phyloP scores from a whole-genome alignment of 2,888 invertebrate species.

The Temnothorax rugatulus region DNA sequence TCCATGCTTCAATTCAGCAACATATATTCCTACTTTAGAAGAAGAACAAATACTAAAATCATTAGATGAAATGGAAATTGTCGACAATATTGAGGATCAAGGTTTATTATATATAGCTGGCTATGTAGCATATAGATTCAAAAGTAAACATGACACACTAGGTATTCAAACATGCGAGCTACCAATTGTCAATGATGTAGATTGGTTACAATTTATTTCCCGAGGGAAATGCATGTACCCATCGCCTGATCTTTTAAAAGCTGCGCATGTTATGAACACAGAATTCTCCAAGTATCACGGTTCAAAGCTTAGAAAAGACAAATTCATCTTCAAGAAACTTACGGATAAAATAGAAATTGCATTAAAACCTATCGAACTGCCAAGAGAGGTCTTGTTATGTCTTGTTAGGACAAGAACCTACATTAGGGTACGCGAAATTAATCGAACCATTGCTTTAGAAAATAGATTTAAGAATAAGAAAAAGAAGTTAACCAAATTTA shows the following conservation, averaged over 20 bases:
- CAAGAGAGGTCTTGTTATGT: constrained; percentile 10
- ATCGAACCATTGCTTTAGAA: background rate
- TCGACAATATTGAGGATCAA: constrained; percentile 12
- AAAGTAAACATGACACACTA: background rate
- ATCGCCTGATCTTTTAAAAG: constrained; percentile 17
- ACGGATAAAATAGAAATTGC: background rate
- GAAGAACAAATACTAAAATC: background rate
- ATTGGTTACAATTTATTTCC: constrained; percentile 31
- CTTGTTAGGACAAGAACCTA: constrained; percentile 44
- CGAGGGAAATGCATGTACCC: constrained; percentile 24
- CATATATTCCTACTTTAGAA: constrained; percentile 14
- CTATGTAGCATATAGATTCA: constrained; percentile 40
- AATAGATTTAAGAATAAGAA: no score
- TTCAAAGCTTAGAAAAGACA: background rate
- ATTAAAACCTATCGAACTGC: no score
- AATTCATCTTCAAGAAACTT: constrained; percentile 9
- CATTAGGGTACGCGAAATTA: constrained; percentile 28
- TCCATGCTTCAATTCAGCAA: constrained; percentile 11
- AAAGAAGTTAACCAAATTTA: no score
- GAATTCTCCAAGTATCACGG: constrained; percentile 15
- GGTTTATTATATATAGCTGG: constrained; percentile 28
- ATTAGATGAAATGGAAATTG: background rate
- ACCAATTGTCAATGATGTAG: no score
- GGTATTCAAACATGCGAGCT: background rate
- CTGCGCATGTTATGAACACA: constrained; percentile 5